Percentiles rank a stretch among this genome's conserved stretches.
These are phyloP conservation scores for Meriones unguiculatus DNA, from an alignment of 2,113 vertebrate species.

Conservation along the genomic window DNA sequence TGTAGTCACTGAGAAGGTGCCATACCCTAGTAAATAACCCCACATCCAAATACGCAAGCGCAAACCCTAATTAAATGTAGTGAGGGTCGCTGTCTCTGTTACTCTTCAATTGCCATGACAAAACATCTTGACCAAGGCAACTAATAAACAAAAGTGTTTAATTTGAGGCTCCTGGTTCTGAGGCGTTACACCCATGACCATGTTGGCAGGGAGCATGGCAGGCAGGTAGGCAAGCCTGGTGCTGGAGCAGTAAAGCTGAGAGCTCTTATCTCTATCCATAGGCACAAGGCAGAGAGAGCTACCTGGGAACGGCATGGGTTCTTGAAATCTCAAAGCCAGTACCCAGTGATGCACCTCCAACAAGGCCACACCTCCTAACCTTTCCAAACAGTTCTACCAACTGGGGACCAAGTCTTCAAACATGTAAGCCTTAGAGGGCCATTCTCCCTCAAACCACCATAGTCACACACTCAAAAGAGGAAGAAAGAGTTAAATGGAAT, in stretches of 20 bases:
- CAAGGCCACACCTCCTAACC: too few species aligned
- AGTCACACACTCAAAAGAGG: too few species aligned
- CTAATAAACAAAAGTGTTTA: not conserved
- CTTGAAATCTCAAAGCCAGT: not conserved
- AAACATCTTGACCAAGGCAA: not conserved
- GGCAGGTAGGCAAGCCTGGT: not conserved
- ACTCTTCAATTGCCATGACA: not conserved
- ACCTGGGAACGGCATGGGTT: not conserved
- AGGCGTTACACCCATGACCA: not conserved
- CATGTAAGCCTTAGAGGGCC: too few species aligned
- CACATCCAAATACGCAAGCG: not conserved
- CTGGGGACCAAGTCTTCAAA: too few species aligned
- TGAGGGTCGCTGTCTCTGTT: not conserved
- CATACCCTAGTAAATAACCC: not conserved
- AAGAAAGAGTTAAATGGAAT: too few species aligned
- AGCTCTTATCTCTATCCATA: not conserved
- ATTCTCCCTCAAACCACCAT: too few species aligned
- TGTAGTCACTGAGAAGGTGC: not conserved
- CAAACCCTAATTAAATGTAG: not conserved
- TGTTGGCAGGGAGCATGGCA: not conserved
- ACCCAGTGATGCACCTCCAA: not conserved
- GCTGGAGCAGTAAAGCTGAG: not conserved
- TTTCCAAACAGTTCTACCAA: too few species aligned
- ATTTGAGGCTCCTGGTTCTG: not conserved
- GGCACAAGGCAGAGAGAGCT: not conserved